Conservation (phyloP, 2,797 vertebrate genomes). For the Urosaurus nigricauda region DNA sequence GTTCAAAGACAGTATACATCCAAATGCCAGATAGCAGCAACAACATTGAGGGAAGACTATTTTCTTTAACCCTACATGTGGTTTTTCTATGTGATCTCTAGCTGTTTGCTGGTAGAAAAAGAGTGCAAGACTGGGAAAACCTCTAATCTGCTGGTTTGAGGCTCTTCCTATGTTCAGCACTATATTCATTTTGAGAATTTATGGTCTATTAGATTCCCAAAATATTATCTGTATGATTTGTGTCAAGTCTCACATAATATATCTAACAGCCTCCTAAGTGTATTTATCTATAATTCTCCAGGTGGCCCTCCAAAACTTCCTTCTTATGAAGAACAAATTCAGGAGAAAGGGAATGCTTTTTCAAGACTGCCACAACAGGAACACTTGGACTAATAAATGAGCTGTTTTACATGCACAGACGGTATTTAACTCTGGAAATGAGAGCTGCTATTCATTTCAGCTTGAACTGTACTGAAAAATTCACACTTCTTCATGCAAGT, state of each 20-base stretch:
- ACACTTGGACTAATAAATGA: slow-evolving; percentile 78
- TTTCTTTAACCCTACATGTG: not conserved
- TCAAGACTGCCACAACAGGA: slow-evolving; percentile 75
- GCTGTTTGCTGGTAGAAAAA: not conserved
- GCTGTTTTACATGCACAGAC: slow-evolving; percentile 77
- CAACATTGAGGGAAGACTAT: not conserved
- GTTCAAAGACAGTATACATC: not conserved
- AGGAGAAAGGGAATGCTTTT: slow-evolving; percentile 74
- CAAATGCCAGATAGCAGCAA: not conserved
- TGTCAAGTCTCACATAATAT: slow-evolving; percentile 44
- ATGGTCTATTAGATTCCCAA: slow-evolving; percentile 50
- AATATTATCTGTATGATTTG: slow-evolving; percentile 64
- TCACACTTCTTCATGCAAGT: slow-evolving; percentile 80
- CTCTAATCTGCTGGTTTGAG: not conserved
- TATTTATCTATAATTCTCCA: slow-evolving; percentile 70
- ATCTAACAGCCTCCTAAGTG: slow-evolving; percentile 28
- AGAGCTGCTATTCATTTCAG: slow-evolving; percentile 75
- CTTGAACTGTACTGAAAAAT: slow-evolving; percentile 79
- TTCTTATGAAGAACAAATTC: slow-evolving; percentile 69
- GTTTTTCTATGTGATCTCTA: not conserved
- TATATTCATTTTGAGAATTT: slow-evolving; percentile 34
- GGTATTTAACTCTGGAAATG: slow-evolving; percentile 80
- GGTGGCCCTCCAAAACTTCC: slow-evolving; percentile 69
- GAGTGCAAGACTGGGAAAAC: not conserved
- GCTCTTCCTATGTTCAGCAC: slow-evolving; percentile 11